Percentiles rank a stretch among this genome's conserved stretches.
Evolutionary conservation across 2,797 vertebrate genomes (phyloP).

Genomic region (Urophycis tenuis): DNA sequence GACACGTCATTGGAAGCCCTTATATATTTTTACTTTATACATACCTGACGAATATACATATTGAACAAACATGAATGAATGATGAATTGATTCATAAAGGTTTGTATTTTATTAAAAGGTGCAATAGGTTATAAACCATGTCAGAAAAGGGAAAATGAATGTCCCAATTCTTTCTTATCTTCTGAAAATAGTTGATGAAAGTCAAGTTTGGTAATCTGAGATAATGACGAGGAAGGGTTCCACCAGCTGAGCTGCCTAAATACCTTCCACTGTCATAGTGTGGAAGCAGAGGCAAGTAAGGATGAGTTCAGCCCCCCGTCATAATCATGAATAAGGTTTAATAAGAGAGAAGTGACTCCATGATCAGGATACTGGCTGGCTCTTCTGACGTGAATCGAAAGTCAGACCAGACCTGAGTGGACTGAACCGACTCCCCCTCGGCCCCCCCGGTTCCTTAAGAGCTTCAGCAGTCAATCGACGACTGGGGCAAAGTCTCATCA

Average conservation of each 20-base stretch:
- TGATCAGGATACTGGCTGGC: not conserved
- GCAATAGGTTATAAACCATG: not conserved
- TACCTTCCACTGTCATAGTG: not conserved
- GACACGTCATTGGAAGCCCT: not conserved
- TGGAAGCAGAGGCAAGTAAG: not conserved
- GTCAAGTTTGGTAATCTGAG: not conserved
- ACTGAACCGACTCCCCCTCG: not conserved
- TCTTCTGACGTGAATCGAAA: not conserved
- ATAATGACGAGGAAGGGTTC: not conserved
- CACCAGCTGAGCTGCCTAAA: not conserved
- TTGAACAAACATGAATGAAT: not conserved
- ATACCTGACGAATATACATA: not conserved
- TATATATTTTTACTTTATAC: not conserved
- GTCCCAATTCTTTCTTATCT: not conserved
- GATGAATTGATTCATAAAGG: not conserved
- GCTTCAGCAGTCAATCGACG: not conserved
- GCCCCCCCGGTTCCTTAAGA: not conserved
- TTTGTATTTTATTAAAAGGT: slow-evolving; percentile 9
- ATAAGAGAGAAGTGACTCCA: not conserved
- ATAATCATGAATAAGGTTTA: not conserved
- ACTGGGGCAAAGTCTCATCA: too few relatives aligned
- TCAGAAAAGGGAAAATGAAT: not conserved
- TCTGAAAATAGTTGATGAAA: too few relatives aligned
- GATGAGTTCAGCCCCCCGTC: not conserved
- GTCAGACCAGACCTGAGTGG: not conserved